Evolutionary conservation across 2,113 vertebrate species (phyloP).

Genomic region (Rousettus leschenaultii): DNA sequence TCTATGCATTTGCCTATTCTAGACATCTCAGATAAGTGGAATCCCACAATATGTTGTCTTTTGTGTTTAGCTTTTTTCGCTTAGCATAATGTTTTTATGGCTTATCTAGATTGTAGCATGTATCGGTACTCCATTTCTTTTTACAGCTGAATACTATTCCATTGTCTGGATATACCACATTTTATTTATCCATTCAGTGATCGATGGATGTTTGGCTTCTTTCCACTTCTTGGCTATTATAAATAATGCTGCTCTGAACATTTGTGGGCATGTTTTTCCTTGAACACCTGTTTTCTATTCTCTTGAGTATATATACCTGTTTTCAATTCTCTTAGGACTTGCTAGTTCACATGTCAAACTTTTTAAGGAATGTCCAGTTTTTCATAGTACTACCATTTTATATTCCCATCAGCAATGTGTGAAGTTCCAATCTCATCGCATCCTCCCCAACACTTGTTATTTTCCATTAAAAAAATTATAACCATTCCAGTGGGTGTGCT

Average conservation of each 20-base stretch:
- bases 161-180: neutral
- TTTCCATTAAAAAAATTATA: neutral
- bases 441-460: neutral
- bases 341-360: neutral
- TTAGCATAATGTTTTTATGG: neutral
- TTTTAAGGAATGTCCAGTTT: neutral
- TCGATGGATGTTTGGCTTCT: neutral
- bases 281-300: neutral
- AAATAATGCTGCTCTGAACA: neutral
- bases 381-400: neutral
- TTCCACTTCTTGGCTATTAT: neutral
- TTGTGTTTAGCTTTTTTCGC: neutral
- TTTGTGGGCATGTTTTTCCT: neutral
- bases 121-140: neutral
- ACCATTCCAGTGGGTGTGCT: neutral
- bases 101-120: neutral
- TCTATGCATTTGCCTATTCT: neutral
- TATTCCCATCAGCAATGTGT: neutral
- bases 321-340: neutral
- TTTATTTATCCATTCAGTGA: neutral
- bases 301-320: neutral
- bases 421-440: neutral
- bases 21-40: neutral
- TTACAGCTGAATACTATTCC: neutral
- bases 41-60: neutral